Base-by-base conservation (phyloP, 2,888 invertebrate genomes). In the Siphlonurus alternatus region DNA sequence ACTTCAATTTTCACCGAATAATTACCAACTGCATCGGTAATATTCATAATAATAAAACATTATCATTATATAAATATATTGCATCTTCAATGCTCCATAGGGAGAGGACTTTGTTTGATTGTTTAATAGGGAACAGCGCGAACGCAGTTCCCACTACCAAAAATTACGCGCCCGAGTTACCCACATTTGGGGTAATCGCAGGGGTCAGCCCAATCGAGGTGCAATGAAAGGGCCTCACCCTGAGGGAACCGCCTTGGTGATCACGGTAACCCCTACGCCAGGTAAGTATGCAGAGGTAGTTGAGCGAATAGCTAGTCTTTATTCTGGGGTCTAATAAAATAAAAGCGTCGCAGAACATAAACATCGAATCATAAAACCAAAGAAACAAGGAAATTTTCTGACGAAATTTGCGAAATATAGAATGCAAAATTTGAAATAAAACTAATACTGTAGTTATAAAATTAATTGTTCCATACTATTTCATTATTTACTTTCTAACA, bases 161-260 rank as follows among this genome's bases (percentile, higher is more conserved):
- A 81, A 82, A 81, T 81, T 80, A 74, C 80, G 81, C 83, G 81
- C 79, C 82, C 83, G 83, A 84, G 83, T 81, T 83, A 81, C 79
- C 81, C 83, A 79, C 83, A 81, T 84, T 83, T 83, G 83, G 82
- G 81, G 79, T 80, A 83, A 83, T 84, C 84, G 84, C 85, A 83
- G 80, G 81, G 80, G 83, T 85, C 85, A 86, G 81, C 85, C 81
- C 79, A 77, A 78, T 80, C 85, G 78, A 72, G 78, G 86, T 86
- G 86, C 86, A 86, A 86, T 84, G 85, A 79, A 75, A 77, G 74
- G 79, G 82, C 81, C 84, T 85, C 84, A 73, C 78, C 81, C 82
- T 81, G 84, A 82, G 80, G 82, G 79, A 81, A 82, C 83, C 81
- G 80, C 83, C 84, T 84, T 81, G 67, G 69, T 83, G 84, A 85